These are phyloP conservation scores for Metopia argyrocephala DNA, from an alignment of 2,888 invertebrate genomes.

Conservation along the genomic window DNA sequence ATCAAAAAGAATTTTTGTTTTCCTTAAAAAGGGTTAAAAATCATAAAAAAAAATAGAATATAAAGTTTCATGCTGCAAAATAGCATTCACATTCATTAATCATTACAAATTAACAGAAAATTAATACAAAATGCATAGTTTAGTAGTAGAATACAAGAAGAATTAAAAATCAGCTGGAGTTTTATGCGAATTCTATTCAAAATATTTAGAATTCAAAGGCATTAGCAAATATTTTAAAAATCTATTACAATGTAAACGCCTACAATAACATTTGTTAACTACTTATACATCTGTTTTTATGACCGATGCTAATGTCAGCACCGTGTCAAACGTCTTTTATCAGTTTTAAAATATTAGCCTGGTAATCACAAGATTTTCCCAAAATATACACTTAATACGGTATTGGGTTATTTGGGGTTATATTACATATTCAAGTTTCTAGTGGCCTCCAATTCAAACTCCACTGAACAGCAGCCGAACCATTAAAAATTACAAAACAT, in stretches of 20 bases:
- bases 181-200: conserved; percentile 46
- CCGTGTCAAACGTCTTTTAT: too few species aligned
- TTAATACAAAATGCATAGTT: conserved; percentile 23
- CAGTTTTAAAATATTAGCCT: too few species aligned
- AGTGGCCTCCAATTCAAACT: too few species aligned
- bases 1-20: conserved; percentile 22
- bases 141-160: neutral
- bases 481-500: too few species aligned
- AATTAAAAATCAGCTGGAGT: conserved; percentile 55
- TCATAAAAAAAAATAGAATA: too few species aligned
- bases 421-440: too few species aligned
- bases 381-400: too few species aligned
- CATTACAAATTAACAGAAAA: conserved; percentile 60
- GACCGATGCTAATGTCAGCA: neutral
- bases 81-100: conserved; percentile 51
- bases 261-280: conserved; percentile 26
- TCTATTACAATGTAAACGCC: conserved; percentile 38
- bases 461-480: too few species aligned
- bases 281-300: too few species aligned
- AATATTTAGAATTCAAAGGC: conserved; percentile 38
- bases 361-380: too few species aligned
- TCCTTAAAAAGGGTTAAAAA: too few species aligned
- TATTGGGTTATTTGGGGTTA: too few species aligned
- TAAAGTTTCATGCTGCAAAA: neutral
- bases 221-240: conserved; percentile 2